These are phyloP conservation scores for Dendroctonus valens DNA, from an alignment of 1,140 invertebrate genomes.

Conservation along the genomic window DNA sequence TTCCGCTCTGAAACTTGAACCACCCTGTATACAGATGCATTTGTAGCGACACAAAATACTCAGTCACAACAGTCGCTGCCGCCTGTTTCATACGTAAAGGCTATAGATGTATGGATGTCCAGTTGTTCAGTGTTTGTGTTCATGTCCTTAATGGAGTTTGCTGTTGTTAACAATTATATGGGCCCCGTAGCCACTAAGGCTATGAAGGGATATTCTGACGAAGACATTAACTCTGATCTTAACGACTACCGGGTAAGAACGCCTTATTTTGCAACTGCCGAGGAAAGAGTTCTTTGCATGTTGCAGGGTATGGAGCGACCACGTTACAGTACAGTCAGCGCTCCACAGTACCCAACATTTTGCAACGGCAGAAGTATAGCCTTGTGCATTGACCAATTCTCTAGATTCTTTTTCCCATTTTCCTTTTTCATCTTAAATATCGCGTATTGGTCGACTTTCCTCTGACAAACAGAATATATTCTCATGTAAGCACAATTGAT, in stretches of 20 bases:
- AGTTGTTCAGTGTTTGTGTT: slow-evolving; percentile 91
- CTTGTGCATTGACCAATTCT: slow-evolving; percentile 82
- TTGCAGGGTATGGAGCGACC: slow-evolving; percentile 53
- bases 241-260: slow-evolving; percentile 70
- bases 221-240: slow-evolving; percentile 70
- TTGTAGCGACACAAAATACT: slow-evolving; percentile 80
- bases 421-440: slow-evolving; percentile 85
- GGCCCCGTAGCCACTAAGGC: slow-evolving; percentile 82
- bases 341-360: slow-evolving; percentile 79
- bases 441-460: slow-evolving; percentile 85
- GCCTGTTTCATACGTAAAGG: slow-evolving; percentile 87
- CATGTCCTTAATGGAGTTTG: slow-evolving; percentile 89
- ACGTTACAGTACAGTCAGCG: slow-evolving; percentile 51
- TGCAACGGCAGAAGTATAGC: slow-evolving; percentile 81
- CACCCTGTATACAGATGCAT: slow-evolving; percentile 4
- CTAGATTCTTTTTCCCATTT: slow-evolving; percentile 83
- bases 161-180: slow-evolving; percentile 90
- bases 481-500: slow-evolving; percentile 22
- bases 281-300: not conserved
- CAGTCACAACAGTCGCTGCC: slow-evolving; percentile 88
- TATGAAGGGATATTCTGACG: slow-evolving; percentile 88
- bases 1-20: too few species aligned
- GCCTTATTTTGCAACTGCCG: not conserved
- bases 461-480: slow-evolving; percentile 45
- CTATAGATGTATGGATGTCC: slow-evolving; percentile 92